These are phyloP conservation scores for Chroicocephalus ridibundus DNA, from an alignment of 2,113 vertebrate species.

Conservation along the genomic window DNA sequence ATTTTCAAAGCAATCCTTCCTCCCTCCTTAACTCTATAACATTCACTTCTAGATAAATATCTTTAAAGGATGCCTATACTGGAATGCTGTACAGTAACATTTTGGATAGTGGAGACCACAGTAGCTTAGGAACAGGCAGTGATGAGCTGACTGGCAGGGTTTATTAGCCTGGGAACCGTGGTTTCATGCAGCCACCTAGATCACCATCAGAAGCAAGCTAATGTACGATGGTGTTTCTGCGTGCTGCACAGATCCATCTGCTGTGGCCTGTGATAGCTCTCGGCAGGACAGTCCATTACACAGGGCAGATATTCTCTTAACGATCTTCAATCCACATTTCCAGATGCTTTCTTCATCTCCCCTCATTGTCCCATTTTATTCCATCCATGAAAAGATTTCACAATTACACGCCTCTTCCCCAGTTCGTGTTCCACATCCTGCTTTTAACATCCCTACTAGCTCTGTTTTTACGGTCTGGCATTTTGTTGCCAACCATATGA, in stretches of 20 bases:
- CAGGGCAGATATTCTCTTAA: neutral
- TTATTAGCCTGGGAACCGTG: neutral
- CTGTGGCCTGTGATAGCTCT: neutral
- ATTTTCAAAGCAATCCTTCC: neutral
- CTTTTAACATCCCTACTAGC: neutral
- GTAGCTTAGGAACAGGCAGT: accelerated
- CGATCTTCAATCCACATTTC: neutral
- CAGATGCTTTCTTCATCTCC: neutral
- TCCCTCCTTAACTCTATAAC: neutral
- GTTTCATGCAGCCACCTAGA: neutral
- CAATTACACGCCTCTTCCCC: neutral
- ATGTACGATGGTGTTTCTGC: accelerated
- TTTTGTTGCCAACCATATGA: neutral
- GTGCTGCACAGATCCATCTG: neutral
- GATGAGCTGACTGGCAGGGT: neutral
- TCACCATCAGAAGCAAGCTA: neutral
- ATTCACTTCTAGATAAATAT: neutral
- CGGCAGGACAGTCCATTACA: neutral
- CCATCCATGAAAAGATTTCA: neutral
- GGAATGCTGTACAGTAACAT: neutral
- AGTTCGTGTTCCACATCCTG: neutral
- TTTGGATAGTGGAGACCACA: neutral
- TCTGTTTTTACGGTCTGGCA: neutral
- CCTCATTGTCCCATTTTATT: neutral
- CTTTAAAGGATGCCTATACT: neutral